phyloP scores from a whole-genome alignment of 1,140 invertebrate species.

The Cylas formicarius region DNA sequence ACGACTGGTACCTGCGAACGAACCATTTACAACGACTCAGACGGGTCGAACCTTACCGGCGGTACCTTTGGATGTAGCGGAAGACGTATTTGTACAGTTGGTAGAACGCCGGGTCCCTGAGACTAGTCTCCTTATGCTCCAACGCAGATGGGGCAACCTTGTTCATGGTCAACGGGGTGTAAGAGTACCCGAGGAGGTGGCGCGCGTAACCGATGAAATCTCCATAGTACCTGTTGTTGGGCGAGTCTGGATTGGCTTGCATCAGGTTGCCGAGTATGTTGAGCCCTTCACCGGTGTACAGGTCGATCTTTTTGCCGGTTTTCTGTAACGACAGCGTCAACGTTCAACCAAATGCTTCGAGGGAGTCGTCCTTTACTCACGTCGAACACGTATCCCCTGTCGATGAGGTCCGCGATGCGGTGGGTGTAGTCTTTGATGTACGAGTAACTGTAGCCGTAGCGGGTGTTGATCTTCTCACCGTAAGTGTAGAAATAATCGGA shows the following conservation, averaged over 20 bases:
- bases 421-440: conserved; percentile 46
- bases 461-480: conserved; percentile 15
- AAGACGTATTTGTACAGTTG: conserved; percentile 51
- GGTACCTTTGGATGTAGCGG: conserved; percentile 41
- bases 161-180: conserved; percentile 27
- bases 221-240: conserved; percentile 57
- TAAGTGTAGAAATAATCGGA: conserved; percentile 35
- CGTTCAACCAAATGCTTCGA: neutral
- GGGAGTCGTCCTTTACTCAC: conserved; percentile 33
- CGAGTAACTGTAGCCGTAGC: conserved; percentile 29
- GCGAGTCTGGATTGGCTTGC: conserved; percentile 58
- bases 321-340: conserved; percentile 38
- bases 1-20: conserved; percentile 28
- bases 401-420: conserved; percentile 56
- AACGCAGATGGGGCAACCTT: conserved; percentile 39
- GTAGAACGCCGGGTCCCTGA: conserved; percentile 63
- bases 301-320: conserved; percentile 45
- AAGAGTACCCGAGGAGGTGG: conserved; percentile 50
- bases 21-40: neutral
- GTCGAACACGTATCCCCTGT: conserved; percentile 49
- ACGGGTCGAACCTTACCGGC: conserved; percentile 39
- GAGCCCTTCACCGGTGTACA: conserved; percentile 47
- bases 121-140: conserved; percentile 49
- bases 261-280: conserved; percentile 60
- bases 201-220: conserved; percentile 46